Percentiles rank a stretch among this genome's conserved stretches.
phyloP scores from a whole-genome alignment of 1,140 invertebrate species.

The Pseudomyrmex cubaensis region DNA sequence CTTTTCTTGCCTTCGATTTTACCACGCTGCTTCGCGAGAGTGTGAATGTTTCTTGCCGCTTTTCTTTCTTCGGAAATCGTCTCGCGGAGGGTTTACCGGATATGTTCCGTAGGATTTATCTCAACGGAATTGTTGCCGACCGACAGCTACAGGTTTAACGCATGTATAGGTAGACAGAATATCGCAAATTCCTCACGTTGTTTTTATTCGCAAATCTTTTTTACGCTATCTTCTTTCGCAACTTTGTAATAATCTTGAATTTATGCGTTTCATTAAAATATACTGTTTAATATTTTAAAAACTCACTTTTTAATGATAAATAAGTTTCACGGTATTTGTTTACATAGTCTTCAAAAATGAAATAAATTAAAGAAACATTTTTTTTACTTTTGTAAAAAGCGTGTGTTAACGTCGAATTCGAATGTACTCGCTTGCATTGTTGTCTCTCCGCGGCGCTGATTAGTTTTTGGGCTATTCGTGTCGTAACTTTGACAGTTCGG shows the following conservation, averaged over 20 bases:
- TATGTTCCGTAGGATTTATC: constrained; percentile 52
- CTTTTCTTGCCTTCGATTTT: not conserved
- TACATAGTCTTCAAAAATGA: not conserved
- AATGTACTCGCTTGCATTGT: too few species aligned
- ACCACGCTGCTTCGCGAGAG: constrained; percentile 12
- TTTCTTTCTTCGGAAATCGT: constrained; percentile 40
- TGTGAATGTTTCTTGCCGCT: constrained; percentile 39
- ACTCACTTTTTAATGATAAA: constrained; percentile 7
- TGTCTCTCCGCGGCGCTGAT: too few species aligned
- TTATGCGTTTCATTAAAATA: not conserved
- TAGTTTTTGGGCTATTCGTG: too few species aligned
- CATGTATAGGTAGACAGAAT: not conserved
- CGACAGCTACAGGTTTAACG: constrained; percentile 38
- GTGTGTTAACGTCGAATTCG: too few species aligned
- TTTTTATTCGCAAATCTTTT: constrained; percentile 18
- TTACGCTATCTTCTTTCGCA: not conserved
- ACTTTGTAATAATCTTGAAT: constrained; percentile 22
- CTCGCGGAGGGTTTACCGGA: constrained; percentile 46
- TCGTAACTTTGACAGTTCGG: too few species aligned
- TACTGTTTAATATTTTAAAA: too few species aligned
- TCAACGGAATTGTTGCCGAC: constrained; percentile 41
- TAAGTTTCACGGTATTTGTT: not conserved
- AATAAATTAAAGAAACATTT: not conserved
- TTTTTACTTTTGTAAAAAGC: too few species aligned
- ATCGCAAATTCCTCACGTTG: constrained; percentile 20